phyloP scores from a whole-genome alignment of 2,888 invertebrate genomes.

The Acanthosepion lycidas region DNA sequence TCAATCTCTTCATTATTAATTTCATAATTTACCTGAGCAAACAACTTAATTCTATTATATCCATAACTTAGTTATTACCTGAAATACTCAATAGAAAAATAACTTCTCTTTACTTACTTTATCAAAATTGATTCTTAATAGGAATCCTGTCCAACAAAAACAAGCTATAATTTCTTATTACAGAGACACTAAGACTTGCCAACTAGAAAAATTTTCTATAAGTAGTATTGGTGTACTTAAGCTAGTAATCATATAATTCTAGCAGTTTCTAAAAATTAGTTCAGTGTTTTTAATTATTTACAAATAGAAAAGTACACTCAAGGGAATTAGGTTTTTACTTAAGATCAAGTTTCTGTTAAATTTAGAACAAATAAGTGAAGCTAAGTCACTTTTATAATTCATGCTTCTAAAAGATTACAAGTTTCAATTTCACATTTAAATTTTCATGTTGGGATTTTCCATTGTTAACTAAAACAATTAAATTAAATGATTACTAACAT shows the following conservation, averaged over 20 bases:
- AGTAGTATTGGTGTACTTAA: not conserved
- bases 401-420: not conserved
- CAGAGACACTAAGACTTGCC: no score
- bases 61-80: no score
- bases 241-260: not conserved
- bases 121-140: no score
- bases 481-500: no score
- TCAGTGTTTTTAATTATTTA: not conserved
- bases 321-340: not conserved
- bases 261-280: not conserved
- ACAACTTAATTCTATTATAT: no score
- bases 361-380: not conserved
- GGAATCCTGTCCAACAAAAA: no score
- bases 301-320: not conserved
- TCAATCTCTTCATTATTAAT: no score
- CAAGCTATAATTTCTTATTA: no score
- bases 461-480: no score
- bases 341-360: not conserved
- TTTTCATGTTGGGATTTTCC: not conserved
- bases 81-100: no score
- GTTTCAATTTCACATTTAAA: not conserved
- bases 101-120: no score
- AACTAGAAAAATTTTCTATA: not conserved
- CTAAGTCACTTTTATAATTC: not conserved
- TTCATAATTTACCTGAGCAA: no score